phyloP scores from a whole-genome alignment of 2,113 vertebrate genomes.

The Thalassoma bifasciatum region DNA sequence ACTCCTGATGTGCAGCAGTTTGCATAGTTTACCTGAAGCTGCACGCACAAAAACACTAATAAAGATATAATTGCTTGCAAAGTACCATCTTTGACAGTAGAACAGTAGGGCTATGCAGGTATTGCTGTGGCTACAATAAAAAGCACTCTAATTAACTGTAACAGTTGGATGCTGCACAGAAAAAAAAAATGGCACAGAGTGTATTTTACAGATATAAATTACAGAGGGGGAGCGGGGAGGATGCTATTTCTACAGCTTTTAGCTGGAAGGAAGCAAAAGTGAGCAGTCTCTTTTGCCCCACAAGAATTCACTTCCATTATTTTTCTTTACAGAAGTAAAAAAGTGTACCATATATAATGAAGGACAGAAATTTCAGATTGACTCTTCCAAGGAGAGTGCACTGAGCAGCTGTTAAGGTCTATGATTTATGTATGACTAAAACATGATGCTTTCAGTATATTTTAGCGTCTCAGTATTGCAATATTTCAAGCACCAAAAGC shows the following conservation, averaged over 20 bases:
- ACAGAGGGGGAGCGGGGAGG: constrained; percentile 7
- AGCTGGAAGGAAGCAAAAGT: constrained; percentile 15
- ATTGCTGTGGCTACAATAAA: constrained; percentile 25
- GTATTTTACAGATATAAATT: constrained; percentile 41
- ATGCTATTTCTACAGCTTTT: constrained; percentile 9
- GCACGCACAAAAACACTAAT: constrained; percentile 2
- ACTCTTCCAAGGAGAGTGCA: not conserved
- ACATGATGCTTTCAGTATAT: too few relatives aligned
- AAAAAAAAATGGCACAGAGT: constrained; percentile 22
- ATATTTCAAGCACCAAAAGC: too few relatives aligned
- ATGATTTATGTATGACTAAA: too few relatives aligned
- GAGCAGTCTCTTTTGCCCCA: not conserved
- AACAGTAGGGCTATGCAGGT: not conserved
- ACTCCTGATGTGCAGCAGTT: not conserved
- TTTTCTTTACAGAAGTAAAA: not conserved
- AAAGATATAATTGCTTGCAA: not conserved
- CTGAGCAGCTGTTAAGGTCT: too few relatives aligned
- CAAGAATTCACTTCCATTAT: not conserved
- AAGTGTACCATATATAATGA: not conserved
- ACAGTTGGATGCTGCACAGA: constrained; percentile 23
- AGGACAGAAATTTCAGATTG: not conserved
- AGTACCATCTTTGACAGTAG: not conserved
- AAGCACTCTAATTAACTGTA: constrained; percentile 9
- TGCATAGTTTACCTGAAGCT: not conserved
- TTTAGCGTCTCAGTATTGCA: too few relatives aligned